Evolutionary conservation across 2,888 invertebrate genomes (phyloP), one percentile per base, ranked within the genome.

Genomic region (Parnassius glacialis): DNA sequence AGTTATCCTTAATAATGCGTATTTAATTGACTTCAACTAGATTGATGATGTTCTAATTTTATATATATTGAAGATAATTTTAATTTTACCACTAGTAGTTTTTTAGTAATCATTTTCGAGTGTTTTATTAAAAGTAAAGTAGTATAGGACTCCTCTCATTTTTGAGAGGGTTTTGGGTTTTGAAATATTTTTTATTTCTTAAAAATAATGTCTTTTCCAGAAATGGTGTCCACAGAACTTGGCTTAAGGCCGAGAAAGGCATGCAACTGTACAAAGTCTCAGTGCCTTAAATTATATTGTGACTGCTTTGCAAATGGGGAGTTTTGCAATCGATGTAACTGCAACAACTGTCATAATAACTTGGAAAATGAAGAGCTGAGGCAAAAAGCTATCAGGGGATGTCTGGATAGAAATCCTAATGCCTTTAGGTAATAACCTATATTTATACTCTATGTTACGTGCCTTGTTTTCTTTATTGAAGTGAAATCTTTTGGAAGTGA

Each of bases 271-370:
- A 99, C 98, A 43, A 99, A 99, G 88, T 99, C 99, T 2, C 98
- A 98, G 83, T 99, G 99, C 80, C 93, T 99, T 66, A 99, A 99
- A 89, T 87, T 99, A 88, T 99, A 99, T 84, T 99, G 99, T 91
- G 99, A 99, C 83, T 99, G 99, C 84, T 99, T 99, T 92, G 99
- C 99, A 5, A 99, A 99, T 90, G 99, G 99, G 3, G 99, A 99
- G 90, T 99, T 99, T 88, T 99, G 99, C 90, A 96, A 97, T 84
- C 95, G 95, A 84, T 99, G 99, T 90, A 99, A 99, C 83, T 99
- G 99, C 86, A 96, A 95, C 84, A 98, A 98, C 88, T 99, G 99
- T 84, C 97, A 95, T 74, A 99, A 99, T 80, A 99, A 99, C 90
- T 91, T 99, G 69, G 96, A 97, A 65, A 97, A 98, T 80, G 99